Evolutionary conservation across 2,888 invertebrate genomes (phyloP).

Genomic region (Balanococcus diminutus): DNA sequence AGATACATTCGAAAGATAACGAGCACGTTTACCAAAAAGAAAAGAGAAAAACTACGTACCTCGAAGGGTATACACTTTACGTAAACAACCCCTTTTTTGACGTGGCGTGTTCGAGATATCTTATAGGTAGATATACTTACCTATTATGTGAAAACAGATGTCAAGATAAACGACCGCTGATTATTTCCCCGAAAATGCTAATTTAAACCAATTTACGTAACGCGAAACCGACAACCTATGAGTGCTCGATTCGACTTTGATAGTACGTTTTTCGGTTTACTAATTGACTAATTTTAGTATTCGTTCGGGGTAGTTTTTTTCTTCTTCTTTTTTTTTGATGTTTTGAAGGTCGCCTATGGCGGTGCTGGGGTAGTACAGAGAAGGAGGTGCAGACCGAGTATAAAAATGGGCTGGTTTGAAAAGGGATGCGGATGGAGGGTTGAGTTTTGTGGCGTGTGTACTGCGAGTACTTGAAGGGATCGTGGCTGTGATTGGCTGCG

Average conservation of each 20-base stretch:
- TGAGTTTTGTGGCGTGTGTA: too few relatives aligned
- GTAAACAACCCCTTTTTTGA: constrained; percentile 21
- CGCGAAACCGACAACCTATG: constrained; percentile 31
- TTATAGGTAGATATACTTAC: not conserved
- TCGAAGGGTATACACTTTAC: not conserved
- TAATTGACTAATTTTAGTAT: not conserved
- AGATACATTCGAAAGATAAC: constrained; percentile 38
- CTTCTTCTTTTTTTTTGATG: too few relatives aligned
- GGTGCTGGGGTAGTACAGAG: not conserved
- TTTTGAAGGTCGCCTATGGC: too few relatives aligned
- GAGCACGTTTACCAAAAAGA: constrained; percentile 6
- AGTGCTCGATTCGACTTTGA: not conserved
- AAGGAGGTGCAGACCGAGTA: not conserved
- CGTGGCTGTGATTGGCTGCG: too few relatives aligned
- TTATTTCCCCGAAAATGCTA: constrained; percentile 48
- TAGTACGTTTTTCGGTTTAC: not conserved
- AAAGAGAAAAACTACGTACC: not conserved
- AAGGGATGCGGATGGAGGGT: too few relatives aligned
- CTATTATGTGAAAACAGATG: constrained; percentile 47
- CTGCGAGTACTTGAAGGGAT: too few relatives aligned
- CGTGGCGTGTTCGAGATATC: constrained; percentile 38
- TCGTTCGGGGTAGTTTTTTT: not conserved
- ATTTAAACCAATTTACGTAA: constrained; percentile 42
- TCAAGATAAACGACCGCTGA: constrained; percentile 52
- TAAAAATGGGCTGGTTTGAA: not conserved